phyloP scores from a whole-genome alignment of 2,797 vertebrate genomes.

The Todus mexicanus region DNA sequence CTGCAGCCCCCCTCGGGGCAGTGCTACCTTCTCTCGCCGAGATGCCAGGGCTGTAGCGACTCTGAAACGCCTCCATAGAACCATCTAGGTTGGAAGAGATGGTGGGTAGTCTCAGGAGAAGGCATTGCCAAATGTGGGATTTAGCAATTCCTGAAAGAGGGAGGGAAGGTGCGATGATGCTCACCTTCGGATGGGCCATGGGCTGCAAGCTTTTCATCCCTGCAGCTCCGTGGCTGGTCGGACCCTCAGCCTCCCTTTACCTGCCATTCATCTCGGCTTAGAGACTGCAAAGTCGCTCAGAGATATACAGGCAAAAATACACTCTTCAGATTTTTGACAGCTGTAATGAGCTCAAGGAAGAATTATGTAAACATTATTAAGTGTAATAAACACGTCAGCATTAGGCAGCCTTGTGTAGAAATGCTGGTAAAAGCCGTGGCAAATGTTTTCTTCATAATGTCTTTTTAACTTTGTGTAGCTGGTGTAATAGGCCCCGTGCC shows the following conservation, averaged over 20 bases:
- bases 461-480: conserved; percentile 78
- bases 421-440: conserved; percentile 63
- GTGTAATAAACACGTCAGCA: conserved; percentile 74
- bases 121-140: rapidly evolving
- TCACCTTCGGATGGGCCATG: neutral
- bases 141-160: neutral
- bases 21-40: neutral
- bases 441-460: conserved; percentile 71
- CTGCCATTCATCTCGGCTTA: conserved; percentile 1
- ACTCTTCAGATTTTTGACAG: conserved; percentile 71
- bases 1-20: rapidly evolving
- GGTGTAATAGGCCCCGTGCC: conserved; percentile 72
- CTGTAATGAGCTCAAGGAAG: conserved; percentile 71
- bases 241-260: neutral
- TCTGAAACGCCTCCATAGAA: rapidly evolving
- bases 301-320: conserved; percentile 49
- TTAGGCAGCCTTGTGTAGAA: conserved; percentile 68
- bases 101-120: rapidly evolving
- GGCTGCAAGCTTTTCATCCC: neutral
- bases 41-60: rapidly evolving
- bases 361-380: conserved; percentile 80
- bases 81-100: too few species aligned
- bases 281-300: conserved; percentile 24
- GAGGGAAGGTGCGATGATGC: neutral
- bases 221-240: too few species aligned